Conservation (phyloP, 2,797 vertebrate species). For the Pseudochromis fuscus region DNA sequence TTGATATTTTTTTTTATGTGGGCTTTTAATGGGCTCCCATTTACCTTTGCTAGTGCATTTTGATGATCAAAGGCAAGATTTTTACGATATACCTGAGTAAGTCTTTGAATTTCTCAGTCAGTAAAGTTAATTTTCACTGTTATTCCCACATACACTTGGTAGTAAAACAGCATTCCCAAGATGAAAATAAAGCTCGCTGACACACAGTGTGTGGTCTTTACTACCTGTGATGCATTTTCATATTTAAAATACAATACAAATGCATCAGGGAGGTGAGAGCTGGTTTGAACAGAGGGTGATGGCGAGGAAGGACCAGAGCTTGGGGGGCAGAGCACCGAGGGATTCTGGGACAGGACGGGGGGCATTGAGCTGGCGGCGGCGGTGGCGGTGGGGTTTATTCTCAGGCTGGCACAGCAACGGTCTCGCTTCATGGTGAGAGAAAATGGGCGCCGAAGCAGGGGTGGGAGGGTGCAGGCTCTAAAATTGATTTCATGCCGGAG, state of each 20-base stretch:
- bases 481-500: constrained; percentile 85
- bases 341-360: constrained; percentile 61
- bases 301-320: constrained; percentile 19
- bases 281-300: constrained; percentile 20
- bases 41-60: constrained; percentile 47
- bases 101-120: constrained; percentile 37
- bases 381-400: constrained; percentile 40
- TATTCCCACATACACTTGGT: constrained; percentile 25
- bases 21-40: constrained; percentile 53
- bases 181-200: constrained; percentile 18
- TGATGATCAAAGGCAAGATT: constrained; percentile 57
- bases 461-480: constrained; percentile 68
- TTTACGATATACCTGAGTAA: constrained; percentile 31
- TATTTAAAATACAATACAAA: too few relatives aligned
- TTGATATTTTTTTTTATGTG: constrained; percentile 45
- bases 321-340: constrained; percentile 39
- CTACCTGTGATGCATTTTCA: constrained; percentile 21
- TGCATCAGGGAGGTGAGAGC: too few relatives aligned
- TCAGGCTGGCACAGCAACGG: constrained; percentile 78
- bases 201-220: constrained; percentile 48
- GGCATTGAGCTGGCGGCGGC: constrained; percentile 43
- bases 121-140: constrained; percentile 28
- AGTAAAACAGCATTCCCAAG: constrained; percentile 32
- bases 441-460: constrained; percentile 71
- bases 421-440: constrained; percentile 79